Conservation (phyloP, 2,113 vertebrate species). For the Thunnus thynnus region DNA sequence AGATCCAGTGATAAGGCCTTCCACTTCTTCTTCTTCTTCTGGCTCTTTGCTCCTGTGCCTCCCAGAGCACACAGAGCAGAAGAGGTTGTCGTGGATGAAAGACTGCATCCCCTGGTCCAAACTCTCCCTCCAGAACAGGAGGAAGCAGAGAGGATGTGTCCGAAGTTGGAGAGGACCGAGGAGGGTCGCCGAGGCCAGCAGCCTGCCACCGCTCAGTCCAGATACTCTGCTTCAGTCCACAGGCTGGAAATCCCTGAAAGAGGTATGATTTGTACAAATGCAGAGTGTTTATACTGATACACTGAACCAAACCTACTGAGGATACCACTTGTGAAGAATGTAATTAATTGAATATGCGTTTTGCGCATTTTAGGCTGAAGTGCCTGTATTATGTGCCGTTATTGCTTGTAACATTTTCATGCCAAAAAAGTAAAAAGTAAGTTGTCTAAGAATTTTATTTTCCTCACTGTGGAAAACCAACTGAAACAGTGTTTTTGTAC, state of each 20-base stretch:
- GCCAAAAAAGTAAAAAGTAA: too few relatives aligned
- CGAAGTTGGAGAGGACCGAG: conserved; percentile 62
- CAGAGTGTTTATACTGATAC: neutral
- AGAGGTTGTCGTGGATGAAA: conserved; percentile 89
- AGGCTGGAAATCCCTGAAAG: conserved; percentile 83
- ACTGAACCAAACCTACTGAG: neutral
- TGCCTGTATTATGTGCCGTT: too few relatives aligned
- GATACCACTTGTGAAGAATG: neutral
- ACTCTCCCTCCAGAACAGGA: conserved; percentile 84
- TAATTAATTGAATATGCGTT: neutral
- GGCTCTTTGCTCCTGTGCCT: conserved; percentile 46
- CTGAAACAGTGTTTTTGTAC: too few relatives aligned
- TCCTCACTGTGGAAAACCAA: too few relatives aligned
- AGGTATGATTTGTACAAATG: conserved; percentile 82
- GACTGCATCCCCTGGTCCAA: conserved; percentile 88
- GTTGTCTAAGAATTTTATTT: too few relatives aligned
- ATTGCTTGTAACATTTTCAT: too few relatives aligned
- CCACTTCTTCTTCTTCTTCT: neutral
- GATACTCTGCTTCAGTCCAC: conserved; percentile 83
- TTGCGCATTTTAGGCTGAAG: too few relatives aligned
- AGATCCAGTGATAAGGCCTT: neutral
- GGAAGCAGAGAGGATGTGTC: conserved; percentile 42
- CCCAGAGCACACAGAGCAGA: conserved; percentile 84
- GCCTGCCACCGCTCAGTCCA: conserved; percentile 83
- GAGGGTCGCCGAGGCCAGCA: conserved; percentile 57